phyloP scores from a whole-genome alignment of 2,888 invertebrate genomes.

The Stenolophus ochropezus region DNA sequence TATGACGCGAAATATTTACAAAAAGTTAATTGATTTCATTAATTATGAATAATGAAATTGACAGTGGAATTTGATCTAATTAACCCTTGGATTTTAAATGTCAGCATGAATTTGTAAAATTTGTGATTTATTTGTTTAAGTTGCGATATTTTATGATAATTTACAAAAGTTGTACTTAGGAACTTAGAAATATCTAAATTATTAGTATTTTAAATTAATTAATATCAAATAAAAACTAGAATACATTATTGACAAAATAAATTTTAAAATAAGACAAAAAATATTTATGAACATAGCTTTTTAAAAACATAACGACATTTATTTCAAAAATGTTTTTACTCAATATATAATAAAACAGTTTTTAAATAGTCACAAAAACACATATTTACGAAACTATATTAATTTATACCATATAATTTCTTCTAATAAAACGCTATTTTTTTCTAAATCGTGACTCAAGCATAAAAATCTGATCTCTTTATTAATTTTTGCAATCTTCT shows the following conservation, averaged over 20 bases:
- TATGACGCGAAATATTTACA: background rate
- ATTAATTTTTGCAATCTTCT: background rate
- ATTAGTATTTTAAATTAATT: background rate
- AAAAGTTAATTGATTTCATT: conserved; percentile 11
- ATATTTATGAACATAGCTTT: too few species aligned
- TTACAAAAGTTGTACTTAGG: background rate
- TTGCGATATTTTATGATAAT: background rate
- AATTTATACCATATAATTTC: too few species aligned
- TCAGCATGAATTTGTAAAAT: background rate
- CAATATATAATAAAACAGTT: too few species aligned
- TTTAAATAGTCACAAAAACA: too few species aligned
- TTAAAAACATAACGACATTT: too few species aligned
- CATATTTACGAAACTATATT: too few species aligned
- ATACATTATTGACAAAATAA: too few species aligned
- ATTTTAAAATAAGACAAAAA: background rate
- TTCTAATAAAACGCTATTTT: too few species aligned
- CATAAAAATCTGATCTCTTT: background rate
- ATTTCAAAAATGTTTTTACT: too few species aligned
- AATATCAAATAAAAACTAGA: background rate
- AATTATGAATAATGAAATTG: conserved; percentile 5
- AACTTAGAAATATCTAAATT: too few species aligned
- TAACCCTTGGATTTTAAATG: conserved; percentile 7
- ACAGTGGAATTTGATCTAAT: conserved; percentile 19
- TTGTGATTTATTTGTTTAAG: background rate
- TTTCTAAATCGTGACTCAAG: background rate